Base-by-base conservation (phyloP, 2,888 invertebrate species). In the Habrosyne pyritoides region DNA sequence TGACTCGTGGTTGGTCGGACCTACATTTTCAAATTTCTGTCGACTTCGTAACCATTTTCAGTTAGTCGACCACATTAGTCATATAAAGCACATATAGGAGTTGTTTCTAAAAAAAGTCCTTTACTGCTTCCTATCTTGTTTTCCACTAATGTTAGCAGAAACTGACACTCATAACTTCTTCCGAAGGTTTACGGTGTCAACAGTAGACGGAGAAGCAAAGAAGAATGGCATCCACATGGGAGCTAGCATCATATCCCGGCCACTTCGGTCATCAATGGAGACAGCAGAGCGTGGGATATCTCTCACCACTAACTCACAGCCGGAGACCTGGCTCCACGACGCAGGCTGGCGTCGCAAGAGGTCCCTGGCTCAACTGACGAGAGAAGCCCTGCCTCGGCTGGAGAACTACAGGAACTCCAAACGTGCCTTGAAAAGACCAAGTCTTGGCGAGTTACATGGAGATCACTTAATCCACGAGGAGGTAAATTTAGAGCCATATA, bases 331-430 rank as follows among this genome's bases (percentile, higher is more conserved):
- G 89, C 82, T 91, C 0, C 91, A 91, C 42, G 93, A 92, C 51
- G 89, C 89, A 0, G 89, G 89, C 14, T 91, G 91, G 87, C 74
- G 89, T 28, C 77, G 94, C 59, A 94, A 94, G 69, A 83, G 93
- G 22, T 94, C 95, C 1, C 78, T 95, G 66, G 95, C 95, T 1
- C 95, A 95, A 70, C 89, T 96, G 56, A 96, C 96, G 0, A 94
- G 95, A 69, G 98, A 98, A 83, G 95, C 96, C 1, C 81, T 97
- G 36, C 97, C 97, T 0, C 92, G 97, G 56, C 93, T 96, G 86
- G 97, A 97, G 78, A 96, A 97, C 82, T 98, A 98, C 79, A 94
- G 96, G 76, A 95, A 95, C 80, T 95, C 96, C 0, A 95, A 95
- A 73, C 93, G 96, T 66, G 96, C 96, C 0, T 85, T 95, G 53